Conservation (phyloP, 2,888 invertebrate species). For the Gymnoscelis rufifasciata region DNA sequence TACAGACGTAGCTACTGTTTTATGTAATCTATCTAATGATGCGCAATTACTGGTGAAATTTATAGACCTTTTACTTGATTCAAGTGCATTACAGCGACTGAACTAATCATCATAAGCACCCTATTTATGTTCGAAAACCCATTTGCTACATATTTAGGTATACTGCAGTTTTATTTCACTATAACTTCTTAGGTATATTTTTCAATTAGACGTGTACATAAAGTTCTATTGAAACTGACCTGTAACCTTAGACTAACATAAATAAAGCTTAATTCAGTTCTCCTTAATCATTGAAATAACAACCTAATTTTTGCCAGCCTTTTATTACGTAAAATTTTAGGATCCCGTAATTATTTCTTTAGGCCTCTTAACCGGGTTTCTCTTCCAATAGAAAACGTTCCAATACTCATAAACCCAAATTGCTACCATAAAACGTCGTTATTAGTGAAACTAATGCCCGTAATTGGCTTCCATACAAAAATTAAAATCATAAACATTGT, state of each 20-base stretch:
- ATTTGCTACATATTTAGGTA: too few species aligned
- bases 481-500: constrained; percentile 50
- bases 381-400: constrained; percentile 61
- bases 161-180: too few species aligned
- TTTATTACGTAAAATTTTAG: constrained; percentile 60
- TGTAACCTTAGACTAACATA: background rate
- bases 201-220: background rate
- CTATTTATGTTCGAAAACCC: too few species aligned
- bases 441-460: constrained; percentile 74
- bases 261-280: constrained; percentile 9
- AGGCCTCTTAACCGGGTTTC: constrained; percentile 48
- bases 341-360: constrained; percentile 60
- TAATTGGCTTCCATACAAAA: constrained; percentile 64
- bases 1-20: constrained; percentile 38
- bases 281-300: constrained; percentile 13
- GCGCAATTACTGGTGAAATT: too few species aligned
- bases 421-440: constrained; percentile 64
- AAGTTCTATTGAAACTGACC: background rate
- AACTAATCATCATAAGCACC: too few species aligned
- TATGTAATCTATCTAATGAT: constrained; percentile 31
- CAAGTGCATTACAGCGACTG: too few species aligned
- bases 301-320: constrained; percentile 36
- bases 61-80: too few species aligned
- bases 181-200: too few species aligned
- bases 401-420: constrained; percentile 67